Evolutionary conservation across 2,888 invertebrate genomes (phyloP).

Genomic region (Caenorhabditis sp.): DNA sequence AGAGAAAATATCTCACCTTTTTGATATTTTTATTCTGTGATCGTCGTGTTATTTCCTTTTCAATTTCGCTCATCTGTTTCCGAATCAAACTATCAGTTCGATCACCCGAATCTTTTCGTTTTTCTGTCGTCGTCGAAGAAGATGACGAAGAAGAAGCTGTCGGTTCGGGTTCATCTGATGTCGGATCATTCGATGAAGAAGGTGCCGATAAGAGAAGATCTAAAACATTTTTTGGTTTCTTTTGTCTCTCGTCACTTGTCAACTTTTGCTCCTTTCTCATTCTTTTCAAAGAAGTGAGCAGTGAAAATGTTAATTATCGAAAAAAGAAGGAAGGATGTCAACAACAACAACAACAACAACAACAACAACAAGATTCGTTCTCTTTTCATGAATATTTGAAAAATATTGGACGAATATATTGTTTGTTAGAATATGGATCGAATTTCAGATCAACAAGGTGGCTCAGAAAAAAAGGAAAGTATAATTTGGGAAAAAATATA

Average conservation of each 20-base stretch:
- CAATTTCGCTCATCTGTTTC: slow-evolving; percentile 80
- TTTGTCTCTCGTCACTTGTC: not conserved
- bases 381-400: not conserved
- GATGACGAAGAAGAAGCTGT: not conserved
- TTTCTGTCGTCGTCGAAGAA: slow-evolving; percentile 17
- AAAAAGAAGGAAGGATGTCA: not conserved
- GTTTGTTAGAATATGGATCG: not conserved
- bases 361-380: not conserved
- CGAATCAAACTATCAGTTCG: slow-evolving; percentile 72
- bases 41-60: slow-evolving; percentile 78
- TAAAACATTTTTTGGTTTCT: not conserved
- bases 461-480: too few relatives aligned
- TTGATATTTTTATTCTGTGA: slow-evolving; percentile 69
- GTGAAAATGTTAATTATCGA: not conserved
- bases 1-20: slow-evolving; percentile 65
- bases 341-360: not conserved
- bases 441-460: too few relatives aligned
- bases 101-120: slow-evolving; percentile 38
- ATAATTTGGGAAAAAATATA: too few relatives aligned
- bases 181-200: not conserved
- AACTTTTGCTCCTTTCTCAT: not conserved
- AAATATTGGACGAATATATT: not conserved
- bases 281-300: not conserved
- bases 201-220: not conserved
- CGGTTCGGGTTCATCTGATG: not conserved